A percentile compares a stretch with the other conserved stretches of the same genome.
Evolutionary conservation across 1,140 invertebrate species (phyloP).

Genomic region (Ceratitis capitata): DNA sequence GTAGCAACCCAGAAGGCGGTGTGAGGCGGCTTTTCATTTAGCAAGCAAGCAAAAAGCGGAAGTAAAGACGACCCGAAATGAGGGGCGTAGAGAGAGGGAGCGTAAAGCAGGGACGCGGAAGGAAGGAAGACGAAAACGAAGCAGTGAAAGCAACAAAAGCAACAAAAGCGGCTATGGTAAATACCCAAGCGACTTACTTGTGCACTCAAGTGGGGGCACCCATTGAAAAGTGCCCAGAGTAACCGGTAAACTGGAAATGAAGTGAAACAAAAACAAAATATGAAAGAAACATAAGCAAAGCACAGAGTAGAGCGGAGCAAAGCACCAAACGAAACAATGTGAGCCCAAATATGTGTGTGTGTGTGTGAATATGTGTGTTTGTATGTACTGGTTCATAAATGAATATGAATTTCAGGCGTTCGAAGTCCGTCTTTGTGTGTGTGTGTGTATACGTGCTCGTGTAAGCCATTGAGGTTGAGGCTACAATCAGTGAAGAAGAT

Average conservation of each 20-base stretch:
- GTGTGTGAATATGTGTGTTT: not conserved
- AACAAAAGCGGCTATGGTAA: not conserved
- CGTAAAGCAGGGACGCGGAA: not conserved
- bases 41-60: not conserved
- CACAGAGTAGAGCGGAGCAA: too few species aligned
- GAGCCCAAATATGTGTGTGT: not conserved
- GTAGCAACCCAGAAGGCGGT: not conserved
- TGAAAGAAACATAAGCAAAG: not conserved
- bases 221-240: conserved; percentile 22
- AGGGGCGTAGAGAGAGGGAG: not conserved
- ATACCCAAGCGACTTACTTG: not conserved
- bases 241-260: conserved; percentile 34
- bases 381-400: not conserved
- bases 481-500: not conserved
- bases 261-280: conserved; percentile 23
- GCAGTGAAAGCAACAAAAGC: not conserved
- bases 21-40: not conserved
- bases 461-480: not conserved
- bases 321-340: conserved; percentile 3
- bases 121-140: not conserved
- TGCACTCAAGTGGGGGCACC: conserved; percentile 20
- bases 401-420: too few species aligned
- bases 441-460: not conserved
- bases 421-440: too few species aligned
- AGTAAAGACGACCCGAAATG: not conserved